Base-by-base conservation (phyloP, 2,797 vertebrate genomes). In the Serranus cabrilla region DNA sequence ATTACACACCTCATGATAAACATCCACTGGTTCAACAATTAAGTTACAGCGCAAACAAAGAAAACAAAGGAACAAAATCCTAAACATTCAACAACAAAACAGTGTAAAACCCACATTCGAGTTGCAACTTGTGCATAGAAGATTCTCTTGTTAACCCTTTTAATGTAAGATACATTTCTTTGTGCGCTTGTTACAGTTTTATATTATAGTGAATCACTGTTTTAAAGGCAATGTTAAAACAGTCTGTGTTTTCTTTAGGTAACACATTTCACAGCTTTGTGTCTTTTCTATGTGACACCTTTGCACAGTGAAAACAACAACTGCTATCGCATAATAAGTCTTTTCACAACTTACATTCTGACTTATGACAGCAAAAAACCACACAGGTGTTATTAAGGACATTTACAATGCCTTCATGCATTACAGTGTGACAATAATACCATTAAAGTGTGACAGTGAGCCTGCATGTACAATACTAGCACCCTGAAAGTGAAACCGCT, bases 191-290 rank as follows among this genome's bases (percentile, higher is more conserved):
- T 25, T 27, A 46, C 14, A 40, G 8, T 43, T 50, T 14, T 17
- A 37, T 52, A 14, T 16, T 13, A 52, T 39, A 14, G n/a, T 27
- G 46, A 46, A 49, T 55, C 0, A 31, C 11, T 58, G 3, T 27
- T 27, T 14, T 43, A 17, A 65, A 56, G 23, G 11, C 34, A 58
- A 18, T 3, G 7, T 8, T 14, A 2, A 25, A 54, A 45, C 17
- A 61, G 8, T 43, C 18, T 5, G 2, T 39, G 31, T 63, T 40
- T 31, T 57, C 20, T 71, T 58, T 1, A 23, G 13, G 23, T 42
- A 21, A 62, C 1, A 9, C 23, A 11, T 49, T 68, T 69, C 57
- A 71, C 57, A 63, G 56, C 31, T 59, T 75, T 46, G 70, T 60
- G 18, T 47, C 16, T 1, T 34, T 62, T 11, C 18, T n/a, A 11